phyloP scores from a whole-genome alignment of 2,797 vertebrate species.

The Eutrigla gurnardus region DNA sequence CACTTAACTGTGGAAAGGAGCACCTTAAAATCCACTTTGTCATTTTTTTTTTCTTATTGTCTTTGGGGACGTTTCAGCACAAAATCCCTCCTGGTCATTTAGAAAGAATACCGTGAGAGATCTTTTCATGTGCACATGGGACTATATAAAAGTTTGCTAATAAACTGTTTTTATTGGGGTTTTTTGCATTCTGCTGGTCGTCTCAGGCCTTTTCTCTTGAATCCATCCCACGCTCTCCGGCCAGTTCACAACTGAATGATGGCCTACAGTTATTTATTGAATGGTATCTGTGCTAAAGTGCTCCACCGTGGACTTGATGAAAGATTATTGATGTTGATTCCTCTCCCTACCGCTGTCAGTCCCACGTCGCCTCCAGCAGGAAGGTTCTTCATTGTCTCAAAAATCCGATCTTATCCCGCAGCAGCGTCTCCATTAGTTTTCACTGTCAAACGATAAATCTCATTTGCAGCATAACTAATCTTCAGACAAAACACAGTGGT shows the following conservation, averaged over 20 bases:
- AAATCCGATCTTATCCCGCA: conserved; percentile 80
- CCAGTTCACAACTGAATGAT: conserved; percentile 76
- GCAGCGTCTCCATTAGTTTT: conserved; percentile 76
- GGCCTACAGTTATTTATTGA: conserved; percentile 86
- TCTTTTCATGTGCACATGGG: not conserved
- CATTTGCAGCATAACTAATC: conserved; percentile 82
- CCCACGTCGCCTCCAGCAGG: conserved; percentile 72
- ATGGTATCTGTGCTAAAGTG: conserved; percentile 77
- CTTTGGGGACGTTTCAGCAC: not conserved
- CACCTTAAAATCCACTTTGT: not conserved
- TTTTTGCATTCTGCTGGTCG: conserved; percentile 1
- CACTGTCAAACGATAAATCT: conserved; percentile 80
- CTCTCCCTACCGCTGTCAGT: conserved; percentile 80
- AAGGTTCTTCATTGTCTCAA: conserved; percentile 85
- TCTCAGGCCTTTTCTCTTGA: conserved; percentile 33
- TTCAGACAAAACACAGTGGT: conserved; percentile 64
- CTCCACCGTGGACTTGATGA: conserved; percentile 82
- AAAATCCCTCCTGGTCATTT: not conserved
- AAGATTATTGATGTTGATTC: conserved; percentile 89
- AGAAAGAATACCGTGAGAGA: not conserved
- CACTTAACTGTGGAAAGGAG: not conserved
- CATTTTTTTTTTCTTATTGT: not conserved
- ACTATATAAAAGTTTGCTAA: not conserved
- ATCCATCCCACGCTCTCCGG: conserved; percentile 45
- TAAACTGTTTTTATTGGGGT: conserved; percentile 14